These are phyloP conservation scores for Heterodera filipjevi DNA, from an alignment of 2,888 invertebrate genomes.

Conservation along the genomic window DNA sequence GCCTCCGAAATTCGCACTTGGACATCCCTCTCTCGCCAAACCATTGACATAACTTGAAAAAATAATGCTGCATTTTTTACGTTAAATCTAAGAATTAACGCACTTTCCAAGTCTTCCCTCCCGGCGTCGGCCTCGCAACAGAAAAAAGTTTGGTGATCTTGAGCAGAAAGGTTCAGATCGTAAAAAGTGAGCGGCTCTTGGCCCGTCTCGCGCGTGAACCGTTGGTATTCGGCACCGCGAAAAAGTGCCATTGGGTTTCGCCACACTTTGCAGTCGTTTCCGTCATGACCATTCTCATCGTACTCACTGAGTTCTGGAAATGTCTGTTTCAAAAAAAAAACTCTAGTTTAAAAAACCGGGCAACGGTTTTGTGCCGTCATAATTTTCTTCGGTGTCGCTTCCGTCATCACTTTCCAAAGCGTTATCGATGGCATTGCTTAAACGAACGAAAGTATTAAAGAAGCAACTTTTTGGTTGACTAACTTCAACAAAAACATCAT, in stretches of 20 bases:
- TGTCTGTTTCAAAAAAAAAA: neutral
- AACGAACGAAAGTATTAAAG: slow-evolving; percentile 27
- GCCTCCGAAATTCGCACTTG: slow-evolving; percentile 87
- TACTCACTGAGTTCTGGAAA: slow-evolving; percentile 32
- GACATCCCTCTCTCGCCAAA: slow-evolving; percentile 92
- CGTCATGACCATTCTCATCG: slow-evolving; percentile 29
- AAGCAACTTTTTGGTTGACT: slow-evolving; percentile 9
- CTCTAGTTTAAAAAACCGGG: slow-evolving; percentile 9
- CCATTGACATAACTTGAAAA: slow-evolving; percentile 72
- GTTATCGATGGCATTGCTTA: slow-evolving; percentile 55
- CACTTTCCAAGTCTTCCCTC: slow-evolving; percentile 83
- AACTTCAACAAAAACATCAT: slow-evolving; percentile 26
- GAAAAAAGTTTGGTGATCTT: slow-evolving; percentile 96
- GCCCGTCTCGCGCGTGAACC: slow-evolving; percentile 80
- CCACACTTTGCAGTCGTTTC: slow-evolving; percentile 87
- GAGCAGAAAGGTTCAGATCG: slow-evolving; percentile 97
- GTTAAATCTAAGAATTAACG: slow-evolving; percentile 24
- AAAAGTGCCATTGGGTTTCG: slow-evolving; percentile 92
- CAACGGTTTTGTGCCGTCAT: slow-evolving; percentile 28
- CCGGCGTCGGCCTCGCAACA: slow-evolving; percentile 86
- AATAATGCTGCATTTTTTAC: slow-evolving; percentile 15
- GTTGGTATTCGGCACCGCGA: slow-evolving; percentile 91
- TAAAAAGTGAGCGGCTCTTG: slow-evolving; percentile 95
- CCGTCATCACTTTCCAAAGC: slow-evolving; percentile 55
- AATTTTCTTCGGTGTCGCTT: slow-evolving; percentile 52